phyloP scores from a whole-genome alignment of 2,888 invertebrate species.

The Sipha maydis region DNA sequence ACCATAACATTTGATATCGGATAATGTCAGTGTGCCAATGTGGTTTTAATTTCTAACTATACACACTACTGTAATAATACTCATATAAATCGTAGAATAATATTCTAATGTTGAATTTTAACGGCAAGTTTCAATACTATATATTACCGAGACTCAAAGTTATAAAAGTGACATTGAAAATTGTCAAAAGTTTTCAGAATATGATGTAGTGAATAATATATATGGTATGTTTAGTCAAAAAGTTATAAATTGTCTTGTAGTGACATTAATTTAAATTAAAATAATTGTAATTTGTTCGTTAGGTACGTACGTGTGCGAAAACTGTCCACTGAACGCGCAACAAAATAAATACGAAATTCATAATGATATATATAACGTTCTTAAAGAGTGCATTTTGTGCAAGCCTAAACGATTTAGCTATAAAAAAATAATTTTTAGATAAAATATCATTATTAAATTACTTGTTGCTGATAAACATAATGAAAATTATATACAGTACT shows the following conservation, averaged over 20 bases:
- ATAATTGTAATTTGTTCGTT: not conserved
- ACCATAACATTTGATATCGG: no score
- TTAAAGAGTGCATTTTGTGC: not conserved
- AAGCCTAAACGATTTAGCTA: no score
- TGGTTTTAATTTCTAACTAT: not conserved
- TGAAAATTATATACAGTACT: no score
- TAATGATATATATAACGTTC: no score
- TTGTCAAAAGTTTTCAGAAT: not conserved
- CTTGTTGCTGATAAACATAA: no score
- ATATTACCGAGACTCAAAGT: not conserved
- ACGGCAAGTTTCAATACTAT: not conserved
- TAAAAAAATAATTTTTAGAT: no score
- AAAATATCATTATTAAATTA: no score
- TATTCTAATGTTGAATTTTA: not conserved
- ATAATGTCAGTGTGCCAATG: no score
- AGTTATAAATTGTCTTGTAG: conserved; percentile 18
- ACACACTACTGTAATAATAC: not conserved
- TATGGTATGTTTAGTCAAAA: conserved; percentile 3
- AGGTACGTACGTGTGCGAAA: not conserved
- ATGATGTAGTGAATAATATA: not conserved
- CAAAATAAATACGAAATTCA: not conserved
- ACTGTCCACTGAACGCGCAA: not conserved
- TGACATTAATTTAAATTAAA: conserved; percentile 15
- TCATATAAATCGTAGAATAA: no score
- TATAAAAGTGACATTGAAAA: not conserved